Base-by-base conservation (phyloP, 53 echinoderm and acorn worm genomes). In the Holothuria leucospilota region DNA sequence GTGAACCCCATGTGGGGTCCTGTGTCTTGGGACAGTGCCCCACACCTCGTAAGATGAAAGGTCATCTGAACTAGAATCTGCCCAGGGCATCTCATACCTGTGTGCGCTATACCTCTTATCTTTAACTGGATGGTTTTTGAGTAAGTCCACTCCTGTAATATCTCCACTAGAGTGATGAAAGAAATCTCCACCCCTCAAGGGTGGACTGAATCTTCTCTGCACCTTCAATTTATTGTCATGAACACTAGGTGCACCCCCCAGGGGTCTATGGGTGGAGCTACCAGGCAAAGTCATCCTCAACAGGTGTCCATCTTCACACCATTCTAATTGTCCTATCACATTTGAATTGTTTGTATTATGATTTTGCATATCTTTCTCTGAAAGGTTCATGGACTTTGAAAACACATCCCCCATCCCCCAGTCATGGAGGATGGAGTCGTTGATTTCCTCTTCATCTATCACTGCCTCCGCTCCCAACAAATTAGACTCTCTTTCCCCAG, bases 221-320 rank as follows among this genome's bases (percentile, higher is more conserved):
- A 52, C 52, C 28, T 25, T 53, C 4, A 56, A 27, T 72, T 72
- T 72, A 72, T 21, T 39, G n/a, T 72, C 72, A 39, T 39, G 34
- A 16, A 56, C 56, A n/a, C 46, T 46, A 23, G 78, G 58, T 20
- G 20, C 27, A 3, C 20, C 62, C 63, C 82, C 82, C 18, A 82
- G 49, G 20, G 82, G 82, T 82, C 82, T 12, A 39, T 82, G 82
- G 63, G 82, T 39, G 39, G 82, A 82, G n/a, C 40, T 64, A 8
- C 82, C 82, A 10, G 84, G 84, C 23, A 83, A 27, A 4, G 51
- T 64, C 91, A 91, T 91, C 59, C 91, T 72, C 20, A 91, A 72
- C 21, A 87, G 58, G 69, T 91, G 91, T 51, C 91, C 91, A 56
- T 91, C 91, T 7, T 82, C 83, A 12, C 91, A 83, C 84, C 84